Evolutionary conservation across 2,113 vertebrate genomes (phyloP), one percentile per base, ranked within the genome.

Genomic region (Willisornis vidua): DNA sequence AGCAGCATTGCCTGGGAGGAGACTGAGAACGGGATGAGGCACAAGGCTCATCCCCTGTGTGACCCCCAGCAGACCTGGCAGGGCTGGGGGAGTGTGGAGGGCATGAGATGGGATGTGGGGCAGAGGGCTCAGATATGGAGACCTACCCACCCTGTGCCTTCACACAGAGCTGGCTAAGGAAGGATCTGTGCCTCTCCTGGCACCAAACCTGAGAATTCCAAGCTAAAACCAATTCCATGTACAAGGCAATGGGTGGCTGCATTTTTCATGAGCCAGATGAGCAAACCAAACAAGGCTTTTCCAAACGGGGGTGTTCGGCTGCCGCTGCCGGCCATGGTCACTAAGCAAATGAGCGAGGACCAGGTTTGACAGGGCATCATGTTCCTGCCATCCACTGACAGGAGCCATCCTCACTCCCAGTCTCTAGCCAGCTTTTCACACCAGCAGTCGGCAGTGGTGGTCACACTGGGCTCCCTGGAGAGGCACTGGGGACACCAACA

Each of bases 251-350:
- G 54, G 82, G 83, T 0, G 3, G 52, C 87, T 97, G 93, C 96
- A 97, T 97, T 96, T 97, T 97, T 97, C 96, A 97, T 97, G 95
- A 97, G 89, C 51, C 92, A 57, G 79, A 85, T 75, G 94, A 89
- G 93, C 89, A 87, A 93, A 90, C 89, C 72, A 92, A 95, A 74
- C 86, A 73, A 91, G 71, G 10, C 62, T 76, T 79, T 78, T 78
- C 73, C 61, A 35, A 52, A 76, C 2, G 28, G 73, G 39, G 9
- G 48, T 65, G 25, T 58, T 87, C 1, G 1, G 59, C 65, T 46
- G 54, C 89, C 0, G 3, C 61, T 0, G 12, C 65, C 0, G 4
- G 79, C 84, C 93, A 92, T 79, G 58, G 93, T 94, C 96, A 91
- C 76, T 89, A 82, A 94, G 79, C 96, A 94, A 63, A 76, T 2